These are phyloP conservation scores for Archocentrus centrarchus DNA, from an alignment of 2,113 vertebrate species.

Conservation along the genomic window DNA sequence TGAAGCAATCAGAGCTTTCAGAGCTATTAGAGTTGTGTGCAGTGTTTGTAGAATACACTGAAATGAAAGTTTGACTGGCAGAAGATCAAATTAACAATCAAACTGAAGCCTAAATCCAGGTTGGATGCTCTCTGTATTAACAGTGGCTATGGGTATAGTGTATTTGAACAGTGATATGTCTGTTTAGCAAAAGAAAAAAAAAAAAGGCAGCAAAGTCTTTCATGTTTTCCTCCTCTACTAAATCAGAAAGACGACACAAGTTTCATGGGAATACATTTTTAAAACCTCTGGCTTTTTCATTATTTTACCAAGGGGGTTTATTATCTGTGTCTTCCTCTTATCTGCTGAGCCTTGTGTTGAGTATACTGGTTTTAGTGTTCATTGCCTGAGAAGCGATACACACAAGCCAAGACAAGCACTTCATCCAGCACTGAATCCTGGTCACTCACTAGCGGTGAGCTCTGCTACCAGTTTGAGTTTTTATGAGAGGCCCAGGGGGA, in stretches of 20 bases:
- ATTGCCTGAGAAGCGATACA: not conserved
- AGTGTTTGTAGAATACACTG: not conserved
- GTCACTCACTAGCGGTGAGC: not conserved
- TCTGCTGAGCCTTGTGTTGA: not conserved
- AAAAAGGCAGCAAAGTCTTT: not conserved
- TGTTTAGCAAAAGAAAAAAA: not conserved
- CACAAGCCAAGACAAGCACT: not conserved
- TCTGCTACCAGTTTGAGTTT: conserved; percentile 20
- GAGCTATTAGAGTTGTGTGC: not conserved
- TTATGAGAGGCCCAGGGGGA: not conserved
- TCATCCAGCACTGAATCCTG: conserved; percentile 9
- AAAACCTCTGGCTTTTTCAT: not conserved
- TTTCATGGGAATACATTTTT: not conserved
- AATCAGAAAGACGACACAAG: not conserved
- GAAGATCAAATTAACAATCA: not conserved
- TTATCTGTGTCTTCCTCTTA: not conserved
- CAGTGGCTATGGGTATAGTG: not conserved
- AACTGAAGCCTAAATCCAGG: not conserved
- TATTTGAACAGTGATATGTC: not conserved
- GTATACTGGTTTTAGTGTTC: not conserved
- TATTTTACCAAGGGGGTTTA: not conserved
- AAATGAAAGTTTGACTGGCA: not conserved
- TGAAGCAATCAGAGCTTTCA: not conserved
- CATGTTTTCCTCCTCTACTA: not conserved
- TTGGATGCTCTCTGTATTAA: not conserved